Evolutionary conservation across 1,140 invertebrate species (phyloP).

Genomic region (Heliothis subflexa): DNA sequence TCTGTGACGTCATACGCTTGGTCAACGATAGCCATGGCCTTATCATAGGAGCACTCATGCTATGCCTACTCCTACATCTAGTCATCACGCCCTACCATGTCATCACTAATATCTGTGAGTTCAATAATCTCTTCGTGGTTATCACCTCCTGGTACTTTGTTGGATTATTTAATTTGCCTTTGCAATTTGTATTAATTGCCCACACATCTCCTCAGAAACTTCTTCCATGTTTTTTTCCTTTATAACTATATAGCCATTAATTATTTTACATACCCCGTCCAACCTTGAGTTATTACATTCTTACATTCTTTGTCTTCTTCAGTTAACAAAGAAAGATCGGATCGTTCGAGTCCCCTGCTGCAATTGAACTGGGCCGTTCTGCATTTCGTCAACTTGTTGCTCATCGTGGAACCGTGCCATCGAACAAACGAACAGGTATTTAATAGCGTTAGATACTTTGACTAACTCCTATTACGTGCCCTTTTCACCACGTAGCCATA

Average conservation of each 20-base stretch:
- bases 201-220: too few species aligned
- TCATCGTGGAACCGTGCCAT: constrained; percentile 54
- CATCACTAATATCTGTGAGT: constrained; percentile 53
- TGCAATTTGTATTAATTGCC: too few species aligned
- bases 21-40: constrained; percentile 44
- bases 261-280: too few species aligned
- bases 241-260: too few species aligned
- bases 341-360: constrained; percentile 17
- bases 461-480: too few species aligned
- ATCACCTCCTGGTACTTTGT: neutral
- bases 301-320: neutral
- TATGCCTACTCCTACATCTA: constrained; percentile 56
- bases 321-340: constrained; percentile 7
- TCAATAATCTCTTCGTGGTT: neutral
- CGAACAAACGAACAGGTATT: constrained; percentile 50
- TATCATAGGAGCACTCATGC: constrained; percentile 50
- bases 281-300: neutral
- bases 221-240: too few species aligned
- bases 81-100: constrained; percentile 61
- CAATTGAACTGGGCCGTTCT: constrained; percentile 48
- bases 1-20: constrained; percentile 44
- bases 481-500: too few species aligned
- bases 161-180: neutral
- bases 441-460: neutral
- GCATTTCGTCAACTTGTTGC: constrained; percentile 36